A percentile compares a stretch with the other conserved stretches of the same genome.
Conservation (phyloP, 2,888 invertebrate species). For the Eupithecia subfuscata region DNA sequence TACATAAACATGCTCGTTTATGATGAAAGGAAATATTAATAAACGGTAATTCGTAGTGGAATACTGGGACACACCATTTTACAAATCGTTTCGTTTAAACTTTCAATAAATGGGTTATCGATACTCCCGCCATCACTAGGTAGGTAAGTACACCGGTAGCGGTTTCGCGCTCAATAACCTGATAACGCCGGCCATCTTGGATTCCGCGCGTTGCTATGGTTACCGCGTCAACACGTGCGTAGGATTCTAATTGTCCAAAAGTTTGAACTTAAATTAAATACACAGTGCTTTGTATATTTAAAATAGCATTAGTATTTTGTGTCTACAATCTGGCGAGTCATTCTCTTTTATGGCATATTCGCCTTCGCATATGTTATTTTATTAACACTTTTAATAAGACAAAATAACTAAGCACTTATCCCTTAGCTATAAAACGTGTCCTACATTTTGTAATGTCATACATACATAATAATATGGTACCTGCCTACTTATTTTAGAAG, state of each 20-base stretch:
- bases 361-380: conserved; percentile 32
- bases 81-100: not conserved
- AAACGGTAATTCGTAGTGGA: too few relatives aligned
- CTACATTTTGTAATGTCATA: not conserved
- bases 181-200: conserved; percentile 74
- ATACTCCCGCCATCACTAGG: conserved; percentile 36
- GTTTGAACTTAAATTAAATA: conserved; percentile 10
- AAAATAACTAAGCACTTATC: conserved; percentile 14
- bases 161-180: conserved; percentile 57
- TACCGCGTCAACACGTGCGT: conserved; percentile 68
- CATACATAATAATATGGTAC: too few relatives aligned
- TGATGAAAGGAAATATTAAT: not conserved
- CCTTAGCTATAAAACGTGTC: conserved; percentile 11
- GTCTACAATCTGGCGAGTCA: conserved; percentile 15
- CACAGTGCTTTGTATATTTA: conserved; percentile 18
- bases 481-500: too few relatives aligned
- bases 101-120: conserved; percentile 18
- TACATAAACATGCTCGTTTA: not conserved
- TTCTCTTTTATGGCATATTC: conserved; percentile 23
- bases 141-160: conserved; percentile 35
- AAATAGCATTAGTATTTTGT: conserved; percentile 36
- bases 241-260: conserved; percentile 43
- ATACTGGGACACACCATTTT: not conserved
- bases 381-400: conserved; percentile 20
- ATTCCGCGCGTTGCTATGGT: conserved; percentile 69